Conservation (phyloP, 1,140 invertebrate genomes). For the Drosophila mauritiana region DNA sequence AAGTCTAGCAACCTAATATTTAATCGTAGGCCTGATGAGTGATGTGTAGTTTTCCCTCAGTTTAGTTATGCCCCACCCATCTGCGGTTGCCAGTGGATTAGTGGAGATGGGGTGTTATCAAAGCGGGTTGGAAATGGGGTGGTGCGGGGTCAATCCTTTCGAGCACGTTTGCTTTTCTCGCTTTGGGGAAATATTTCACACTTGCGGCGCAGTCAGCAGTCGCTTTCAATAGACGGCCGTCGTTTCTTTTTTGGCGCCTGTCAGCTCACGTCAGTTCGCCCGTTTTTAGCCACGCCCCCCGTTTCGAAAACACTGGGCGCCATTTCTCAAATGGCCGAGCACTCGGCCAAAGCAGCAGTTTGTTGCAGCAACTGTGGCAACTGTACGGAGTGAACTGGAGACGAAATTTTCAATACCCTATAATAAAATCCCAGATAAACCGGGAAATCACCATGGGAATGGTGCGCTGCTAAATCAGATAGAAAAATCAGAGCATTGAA, state of each 20-base stretch:
- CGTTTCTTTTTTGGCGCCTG: slow-evolving; percentile 51
- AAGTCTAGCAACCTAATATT: background rate
- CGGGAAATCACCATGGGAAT: background rate
- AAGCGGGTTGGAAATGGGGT: background rate
- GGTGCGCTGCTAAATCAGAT: too few species aligned
- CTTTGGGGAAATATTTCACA: slow-evolving; percentile 55
- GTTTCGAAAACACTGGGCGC: background rate
- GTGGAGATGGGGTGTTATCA: slow-evolving; percentile 1
- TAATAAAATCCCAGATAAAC: background rate
- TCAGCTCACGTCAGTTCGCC: slow-evolving; percentile 44
- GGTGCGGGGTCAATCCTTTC: slow-evolving; percentile 8
- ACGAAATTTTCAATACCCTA: background rate
- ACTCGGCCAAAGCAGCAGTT: slow-evolving; percentile 12
- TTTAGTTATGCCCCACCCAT: background rate
- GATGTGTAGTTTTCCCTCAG: slow-evolving; percentile 7
- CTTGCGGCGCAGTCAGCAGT: slow-evolving; percentile 60
- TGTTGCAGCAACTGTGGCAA: background rate
- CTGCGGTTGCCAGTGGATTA: slow-evolving; percentile 38
- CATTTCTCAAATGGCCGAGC: slow-evolving; percentile 10
- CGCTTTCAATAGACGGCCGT: slow-evolving; percentile 51
- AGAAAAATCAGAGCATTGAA: background rate
- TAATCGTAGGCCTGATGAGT: background rate
- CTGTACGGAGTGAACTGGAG: too few species aligned
- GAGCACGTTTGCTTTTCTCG: slow-evolving; percentile 32
- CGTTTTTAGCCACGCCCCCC: slow-evolving; percentile 1